Conservation (phyloP, 2,888 invertebrate species). For the Agrotis puta region DNA sequence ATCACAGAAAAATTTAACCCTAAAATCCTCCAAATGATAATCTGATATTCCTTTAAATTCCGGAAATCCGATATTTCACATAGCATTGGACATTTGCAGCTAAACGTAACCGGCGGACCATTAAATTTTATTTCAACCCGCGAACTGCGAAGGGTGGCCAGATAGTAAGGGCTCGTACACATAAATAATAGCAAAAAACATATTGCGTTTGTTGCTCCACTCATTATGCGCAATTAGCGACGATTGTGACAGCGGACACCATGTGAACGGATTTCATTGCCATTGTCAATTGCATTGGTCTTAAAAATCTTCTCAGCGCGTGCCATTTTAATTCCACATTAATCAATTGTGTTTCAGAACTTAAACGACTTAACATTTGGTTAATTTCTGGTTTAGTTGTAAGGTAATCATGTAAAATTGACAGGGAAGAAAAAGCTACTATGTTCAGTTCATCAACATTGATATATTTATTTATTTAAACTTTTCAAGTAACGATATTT, state of each 20-base stretch:
- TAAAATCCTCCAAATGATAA: conserved; percentile 59
- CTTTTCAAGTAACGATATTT: neutral
- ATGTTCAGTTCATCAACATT: too few relatives aligned
- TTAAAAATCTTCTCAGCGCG: conserved; percentile 69
- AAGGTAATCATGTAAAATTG: neutral
- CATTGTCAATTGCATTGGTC: conserved; percentile 64
- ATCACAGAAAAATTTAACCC: neutral
- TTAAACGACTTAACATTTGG: neutral
- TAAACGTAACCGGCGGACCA: conserved; percentile 83
- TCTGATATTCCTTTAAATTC: conserved; percentile 73
- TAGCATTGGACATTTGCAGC: conserved; percentile 76
- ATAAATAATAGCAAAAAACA: conserved; percentile 90
- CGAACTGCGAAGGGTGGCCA: conserved; percentile 81
- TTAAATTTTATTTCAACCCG: conserved; percentile 89
- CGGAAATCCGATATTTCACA: conserved; percentile 89
- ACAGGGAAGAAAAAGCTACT: too few relatives aligned
- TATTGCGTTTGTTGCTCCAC: conserved; percentile 87
- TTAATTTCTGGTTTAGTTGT: neutral
- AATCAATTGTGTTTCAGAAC: conserved; percentile 18
- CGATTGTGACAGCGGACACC: conserved; percentile 87
- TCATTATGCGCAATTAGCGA: conserved; percentile 91
- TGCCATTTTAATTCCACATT: conserved; percentile 66
- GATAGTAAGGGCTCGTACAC: conserved; percentile 79
- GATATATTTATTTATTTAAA: too few relatives aligned
- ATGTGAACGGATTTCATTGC: conserved; percentile 87